Percentiles rank a stretch among this genome's conserved stretches.
Evolutionary conservation across 2,888 invertebrate genomes (phyloP).

Genomic region (Cephus spinipes): DNA sequence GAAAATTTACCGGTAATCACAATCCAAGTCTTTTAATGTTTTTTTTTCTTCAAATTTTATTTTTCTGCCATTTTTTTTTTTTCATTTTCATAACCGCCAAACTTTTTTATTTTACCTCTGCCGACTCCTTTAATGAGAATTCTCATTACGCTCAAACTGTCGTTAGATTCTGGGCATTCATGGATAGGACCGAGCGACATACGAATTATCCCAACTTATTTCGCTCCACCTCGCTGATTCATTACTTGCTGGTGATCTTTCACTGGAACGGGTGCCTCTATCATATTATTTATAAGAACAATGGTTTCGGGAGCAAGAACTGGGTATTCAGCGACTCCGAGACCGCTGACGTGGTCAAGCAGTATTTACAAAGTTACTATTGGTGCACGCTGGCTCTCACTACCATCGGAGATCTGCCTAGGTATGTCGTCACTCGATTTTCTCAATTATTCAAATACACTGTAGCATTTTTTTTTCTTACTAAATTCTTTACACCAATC

Average conservation of each 20-base stretch:
- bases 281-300: constrained; percentile 95
- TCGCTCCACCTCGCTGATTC: constrained; percentile 90
- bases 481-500: not conserved
- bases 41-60: not conserved
- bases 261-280: constrained; percentile 99
- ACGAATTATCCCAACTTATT: constrained; percentile 99
- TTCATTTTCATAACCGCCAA: not conserved
- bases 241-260: constrained; percentile 97
- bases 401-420: constrained; percentile 81
- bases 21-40: not conserved
- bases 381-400: constrained; percentile 98
- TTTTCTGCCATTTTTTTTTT: not conserved
- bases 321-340: constrained; percentile 92
- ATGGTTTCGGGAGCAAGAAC: constrained; percentile 93
- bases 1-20: constrained; percentile 80
- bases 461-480: not conserved
- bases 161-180: constrained; percentile 90
- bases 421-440: constrained; percentile 38
- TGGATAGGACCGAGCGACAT: constrained; percentile 98
- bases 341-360: constrained; percentile 89
- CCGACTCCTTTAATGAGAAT: fast-evolving
- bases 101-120: not conserved
- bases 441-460: not conserved
- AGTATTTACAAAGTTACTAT: constrained; percentile 97
- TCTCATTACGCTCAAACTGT: not conserved